These are phyloP conservation scores for Plagodis pulveraria DNA, from an alignment of 2,888 invertebrate species.

Conservation along the genomic window DNA sequence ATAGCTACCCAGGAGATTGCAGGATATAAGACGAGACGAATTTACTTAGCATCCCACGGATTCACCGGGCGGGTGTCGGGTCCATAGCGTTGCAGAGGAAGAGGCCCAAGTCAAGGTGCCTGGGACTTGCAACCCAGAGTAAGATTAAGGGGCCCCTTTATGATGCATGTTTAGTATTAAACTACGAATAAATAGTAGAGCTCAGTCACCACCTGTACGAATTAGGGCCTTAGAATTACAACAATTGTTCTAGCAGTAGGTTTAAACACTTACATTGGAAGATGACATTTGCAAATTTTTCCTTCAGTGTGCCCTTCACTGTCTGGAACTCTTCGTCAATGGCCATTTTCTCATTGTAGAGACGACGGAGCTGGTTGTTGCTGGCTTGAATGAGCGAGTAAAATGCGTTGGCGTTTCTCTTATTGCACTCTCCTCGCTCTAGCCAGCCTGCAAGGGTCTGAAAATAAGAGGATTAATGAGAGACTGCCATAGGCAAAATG, in stretches of 20 bases:
- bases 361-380: slow-evolving; percentile 95
- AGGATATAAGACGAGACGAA: no score
- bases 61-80: no score
- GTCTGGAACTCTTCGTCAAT: slow-evolving; percentile 94
- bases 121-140: no score
- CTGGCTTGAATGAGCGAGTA: slow-evolving; percentile 97
- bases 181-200: neutral
- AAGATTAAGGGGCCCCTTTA: no score
- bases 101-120: no score
- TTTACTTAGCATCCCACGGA: no score
- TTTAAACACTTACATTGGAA: slow-evolving; percentile 92
- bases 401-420: slow-evolving; percentile 94
- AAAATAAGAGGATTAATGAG: slow-evolving; percentile 24
- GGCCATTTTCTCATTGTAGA: slow-evolving; percentile 92
- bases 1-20: no score
- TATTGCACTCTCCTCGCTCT: slow-evolving; percentile 96
- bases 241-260: neutral
- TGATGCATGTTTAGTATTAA: no score
- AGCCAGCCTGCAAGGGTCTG: slow-evolving; percentile 94
- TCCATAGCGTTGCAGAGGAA: no score
- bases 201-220: neutral
- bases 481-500: no score
- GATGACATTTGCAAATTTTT: slow-evolving; percentile 92
- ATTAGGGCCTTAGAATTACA: neutral
- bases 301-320: slow-evolving; percentile 91